Base-by-base conservation (phyloP, 2,113 vertebrate genomes). In the Bostrychus sinensis region DNA sequence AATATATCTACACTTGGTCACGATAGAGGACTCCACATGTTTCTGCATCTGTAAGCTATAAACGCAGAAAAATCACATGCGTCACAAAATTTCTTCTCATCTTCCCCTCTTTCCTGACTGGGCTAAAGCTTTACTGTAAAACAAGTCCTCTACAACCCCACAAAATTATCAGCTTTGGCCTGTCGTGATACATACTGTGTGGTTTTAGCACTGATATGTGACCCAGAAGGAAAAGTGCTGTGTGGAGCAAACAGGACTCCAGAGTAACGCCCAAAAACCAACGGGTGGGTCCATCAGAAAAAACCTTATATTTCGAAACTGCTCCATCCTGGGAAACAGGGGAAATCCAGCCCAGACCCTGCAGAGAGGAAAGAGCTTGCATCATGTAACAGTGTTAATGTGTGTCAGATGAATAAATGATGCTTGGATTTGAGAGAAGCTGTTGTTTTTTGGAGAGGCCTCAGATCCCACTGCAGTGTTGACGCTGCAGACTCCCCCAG, bases 181-280 rank as follows among this genome's bases (percentile, higher is more conserved):
- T 22, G 63, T 42, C 48, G 61, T 77, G 64, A 71, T 67, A 66
- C 63, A 66, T 61, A 54, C 78, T 66, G 60, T 78, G 81, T 80
- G 75, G 83, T 34, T 77, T 66, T 41, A 19, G 55, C 59, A 59
- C 65, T 74, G 70, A 19, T 72, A 57, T 71, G 53, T 78, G 77
- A 85, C 78, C 74, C 1, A 26, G 46, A 26, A 46, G 25, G 59
- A 77, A 87, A 83, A 88, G 75, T 81, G 72, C 86, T 82, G 82
- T 23, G 66, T 74, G 80, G 36, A 72, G 75, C 62, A 81, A 73
- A 74, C 25, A 54, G 80, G 77, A 10, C 3, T 3, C 1, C 20
- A 46, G 20, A 23, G 43, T 87, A 78, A 56, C 68, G 70, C 58
- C 77, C 34, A 70, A 50, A 69, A 46, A 66, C 53, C 59, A 16